Evolutionary conservation across 64 coral and sea anemone species (phyloP).

Genomic region (Platygyra sinensis): DNA sequence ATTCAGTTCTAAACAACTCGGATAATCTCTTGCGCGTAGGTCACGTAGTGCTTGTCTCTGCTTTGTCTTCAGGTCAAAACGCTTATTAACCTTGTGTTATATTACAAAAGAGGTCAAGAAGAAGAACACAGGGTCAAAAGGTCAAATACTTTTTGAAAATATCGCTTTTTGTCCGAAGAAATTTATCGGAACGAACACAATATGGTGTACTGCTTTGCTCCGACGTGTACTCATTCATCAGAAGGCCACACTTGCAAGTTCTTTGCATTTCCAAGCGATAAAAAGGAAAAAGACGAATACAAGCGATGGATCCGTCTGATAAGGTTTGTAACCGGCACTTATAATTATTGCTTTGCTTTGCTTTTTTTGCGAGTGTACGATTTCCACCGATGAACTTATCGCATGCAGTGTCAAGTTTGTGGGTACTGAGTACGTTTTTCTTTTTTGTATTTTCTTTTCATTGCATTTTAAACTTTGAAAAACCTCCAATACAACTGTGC

Average conservation of each 20-base stretch:
- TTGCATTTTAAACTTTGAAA: no score
- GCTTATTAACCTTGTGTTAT: slow-evolving; percentile 3
- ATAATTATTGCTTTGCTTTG: no score
- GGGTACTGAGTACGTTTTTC: no score
- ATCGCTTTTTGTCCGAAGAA: no score
- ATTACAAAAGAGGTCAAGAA: background rate
- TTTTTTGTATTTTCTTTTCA: no score
- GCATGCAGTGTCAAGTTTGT: no score
- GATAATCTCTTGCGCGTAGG: background rate
- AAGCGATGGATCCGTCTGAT: no score
- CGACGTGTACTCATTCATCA: slow-evolving; percentile 1
- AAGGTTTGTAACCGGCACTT: no score
- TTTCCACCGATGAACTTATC: no score
- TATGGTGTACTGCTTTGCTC: slow-evolving; percentile 37
- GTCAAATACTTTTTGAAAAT: background rate
- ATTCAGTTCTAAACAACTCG: slow-evolving; percentile 20
- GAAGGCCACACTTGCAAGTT: slow-evolving; percentile 44
- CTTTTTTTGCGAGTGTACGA: no score
- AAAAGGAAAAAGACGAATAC: slow-evolving; percentile 8
- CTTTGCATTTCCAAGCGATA: slow-evolving; percentile 44
- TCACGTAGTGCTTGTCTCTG: background rate
- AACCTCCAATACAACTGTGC: no score
- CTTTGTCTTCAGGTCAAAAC: background rate
- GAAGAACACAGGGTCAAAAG: background rate
- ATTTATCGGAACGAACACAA: background rate